phyloP scores from a whole-genome alignment of 2,888 invertebrate genomes.

The Pantelozetes paolii region DNA sequence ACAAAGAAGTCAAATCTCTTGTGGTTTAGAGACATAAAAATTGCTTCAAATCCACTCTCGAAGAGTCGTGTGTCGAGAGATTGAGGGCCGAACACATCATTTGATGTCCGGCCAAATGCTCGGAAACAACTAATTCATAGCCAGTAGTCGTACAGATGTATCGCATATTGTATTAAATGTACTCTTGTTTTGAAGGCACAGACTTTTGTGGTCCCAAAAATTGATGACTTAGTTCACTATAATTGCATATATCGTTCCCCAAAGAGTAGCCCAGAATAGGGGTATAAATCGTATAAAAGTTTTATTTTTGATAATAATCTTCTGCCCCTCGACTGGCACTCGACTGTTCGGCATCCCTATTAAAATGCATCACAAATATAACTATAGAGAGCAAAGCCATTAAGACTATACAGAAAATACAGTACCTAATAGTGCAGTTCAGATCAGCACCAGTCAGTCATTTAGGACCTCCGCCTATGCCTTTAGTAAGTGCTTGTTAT shows the following conservation, averaged over 20 bases:
- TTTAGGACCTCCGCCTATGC: constrained; percentile 11
- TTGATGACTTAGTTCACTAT: constrained; percentile 3
- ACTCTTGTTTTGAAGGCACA: constrained; percentile 13
- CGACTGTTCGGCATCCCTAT: not conserved
- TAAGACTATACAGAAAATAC: not conserved
- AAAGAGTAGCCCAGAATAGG: not conserved
- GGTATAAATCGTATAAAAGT: constrained; percentile 11
- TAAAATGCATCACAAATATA: constrained; percentile 4
- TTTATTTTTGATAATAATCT: constrained; percentile 6
- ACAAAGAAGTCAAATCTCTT: constrained; percentile 8
- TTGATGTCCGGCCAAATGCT: not conserved
- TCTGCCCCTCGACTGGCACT: not conserved
- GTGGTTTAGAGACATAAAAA: constrained; percentile 28
- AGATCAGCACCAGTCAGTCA: not conserved
- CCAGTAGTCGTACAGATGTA: constrained; percentile 24
- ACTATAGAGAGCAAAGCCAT: constrained; percentile 1
- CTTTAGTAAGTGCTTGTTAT: not conserved
- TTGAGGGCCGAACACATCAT: not conserved
- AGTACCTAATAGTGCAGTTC: not conserved
- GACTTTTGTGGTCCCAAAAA: not conserved
- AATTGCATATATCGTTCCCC: constrained; percentile 14
- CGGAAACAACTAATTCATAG: constrained; percentile 15
- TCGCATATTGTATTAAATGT: not conserved
- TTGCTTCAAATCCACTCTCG: not conserved
- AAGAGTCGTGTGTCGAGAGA: not conserved